A percentile compares a stretch with the other conserved stretches of the same genome.
Conservation (phyloP, 2,113 vertebrate genomes). For the Equus quagga region DNA sequence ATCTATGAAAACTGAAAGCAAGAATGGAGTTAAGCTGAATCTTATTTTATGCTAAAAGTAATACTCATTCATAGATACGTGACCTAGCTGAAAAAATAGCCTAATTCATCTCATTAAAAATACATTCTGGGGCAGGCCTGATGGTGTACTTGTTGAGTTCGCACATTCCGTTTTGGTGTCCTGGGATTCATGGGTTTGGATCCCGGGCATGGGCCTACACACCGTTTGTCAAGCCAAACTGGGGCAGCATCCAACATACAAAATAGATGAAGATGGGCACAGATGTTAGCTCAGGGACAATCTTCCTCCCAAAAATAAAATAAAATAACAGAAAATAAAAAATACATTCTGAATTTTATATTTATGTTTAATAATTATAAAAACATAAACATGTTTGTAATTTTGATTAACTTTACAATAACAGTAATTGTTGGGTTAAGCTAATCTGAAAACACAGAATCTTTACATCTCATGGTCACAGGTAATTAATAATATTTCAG, state of each 20-base stretch:
- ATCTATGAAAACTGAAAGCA: background rate
- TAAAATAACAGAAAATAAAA: background rate
- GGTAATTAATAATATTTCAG: background rate
- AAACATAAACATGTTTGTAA: background rate
- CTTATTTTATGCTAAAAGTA: background rate
- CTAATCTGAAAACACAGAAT: background rate
- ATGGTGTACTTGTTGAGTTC: too few relatives aligned
- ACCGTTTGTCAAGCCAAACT: too few relatives aligned
- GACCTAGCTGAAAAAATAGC: background rate
- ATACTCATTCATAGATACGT: background rate
- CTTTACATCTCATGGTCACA: background rate
- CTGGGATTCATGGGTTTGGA: too few relatives aligned
- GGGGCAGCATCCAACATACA: too few relatives aligned
- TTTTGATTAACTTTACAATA: background rate
- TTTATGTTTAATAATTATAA: background rate
- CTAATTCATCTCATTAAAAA: background rate
- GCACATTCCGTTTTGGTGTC: too few relatives aligned
- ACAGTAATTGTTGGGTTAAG: background rate
- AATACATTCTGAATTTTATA: background rate
- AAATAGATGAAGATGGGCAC: too few relatives aligned
- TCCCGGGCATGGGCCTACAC: too few relatives aligned
- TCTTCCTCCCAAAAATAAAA: too few relatives aligned
- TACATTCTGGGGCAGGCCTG: too few relatives aligned
- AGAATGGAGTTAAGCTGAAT: background rate
- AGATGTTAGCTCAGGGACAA: too few relatives aligned